Evolutionary conservation across 2,113 vertebrate genomes (phyloP).

Genomic region (Platanista minor): DNA sequence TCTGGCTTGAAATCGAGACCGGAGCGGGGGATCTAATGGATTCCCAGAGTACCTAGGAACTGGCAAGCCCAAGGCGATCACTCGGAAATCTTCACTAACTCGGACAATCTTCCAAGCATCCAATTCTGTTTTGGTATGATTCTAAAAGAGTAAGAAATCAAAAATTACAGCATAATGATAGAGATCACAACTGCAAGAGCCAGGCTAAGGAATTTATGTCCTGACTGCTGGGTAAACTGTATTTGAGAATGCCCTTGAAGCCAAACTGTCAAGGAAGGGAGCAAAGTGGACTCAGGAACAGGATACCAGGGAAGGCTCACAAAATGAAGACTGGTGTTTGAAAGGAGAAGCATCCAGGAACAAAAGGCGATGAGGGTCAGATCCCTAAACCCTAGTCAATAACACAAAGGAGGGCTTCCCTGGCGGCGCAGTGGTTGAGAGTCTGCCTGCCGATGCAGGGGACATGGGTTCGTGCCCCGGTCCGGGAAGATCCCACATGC

Average conservation of each 20-base stretch:
- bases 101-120: constrained; percentile 95
- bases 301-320: not conserved
- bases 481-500: too few relatives aligned
- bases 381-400: not conserved
- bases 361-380: not conserved
- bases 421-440: too few relatives aligned
- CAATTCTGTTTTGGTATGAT: constrained; percentile 92
- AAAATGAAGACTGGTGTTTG: not conserved
- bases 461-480: too few relatives aligned
- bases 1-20: constrained; percentile 97
- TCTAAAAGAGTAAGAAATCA: constrained; percentile 78
- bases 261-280: not conserved
- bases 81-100: constrained; percentile 97
- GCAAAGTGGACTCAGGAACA: not conserved
- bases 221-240: not conserved
- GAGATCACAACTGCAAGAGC: not conserved
- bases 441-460: too few relatives aligned
- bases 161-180: not conserved
- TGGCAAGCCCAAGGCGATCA: constrained; percentile 95
- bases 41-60: constrained; percentile 96
- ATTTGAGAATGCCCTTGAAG: not conserved
- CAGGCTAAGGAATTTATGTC: not conserved
- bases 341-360: not conserved
- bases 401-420: too few relatives aligned
- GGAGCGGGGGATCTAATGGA: constrained; percentile 94